Evolutionary conservation across 2,797 vertebrate species (phyloP).

Genomic region (Phyllotis vaccarum): DNA sequence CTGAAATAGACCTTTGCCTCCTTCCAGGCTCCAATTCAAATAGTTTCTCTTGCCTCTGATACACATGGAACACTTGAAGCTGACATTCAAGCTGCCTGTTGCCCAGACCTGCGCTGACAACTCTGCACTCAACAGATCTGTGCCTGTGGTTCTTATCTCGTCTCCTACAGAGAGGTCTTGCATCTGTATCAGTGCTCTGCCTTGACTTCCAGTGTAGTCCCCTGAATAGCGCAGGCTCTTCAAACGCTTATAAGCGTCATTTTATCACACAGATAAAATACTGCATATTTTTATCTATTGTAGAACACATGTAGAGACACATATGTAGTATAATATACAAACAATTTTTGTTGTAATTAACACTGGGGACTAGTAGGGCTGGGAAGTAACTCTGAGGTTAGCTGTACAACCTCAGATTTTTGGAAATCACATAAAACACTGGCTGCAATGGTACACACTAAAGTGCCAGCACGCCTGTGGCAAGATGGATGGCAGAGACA

Average conservation of each 20-base stretch:
- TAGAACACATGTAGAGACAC: not conserved
- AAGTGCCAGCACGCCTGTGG: not conserved
- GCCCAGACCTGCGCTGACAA: not conserved
- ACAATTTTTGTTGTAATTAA: not conserved
- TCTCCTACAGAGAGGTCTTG: not conserved
- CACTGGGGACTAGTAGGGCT: not conserved
- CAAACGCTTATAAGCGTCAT: not conserved
- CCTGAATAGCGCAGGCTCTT: not conserved
- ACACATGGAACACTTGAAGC: not conserved
- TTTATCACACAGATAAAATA: not conserved
- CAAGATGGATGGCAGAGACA: not conserved
- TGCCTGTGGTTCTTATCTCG: not conserved
- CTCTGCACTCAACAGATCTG: not conserved
- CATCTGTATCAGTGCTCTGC: not conserved
- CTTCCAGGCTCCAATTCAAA: not conserved
- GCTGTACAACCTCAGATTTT: not conserved
- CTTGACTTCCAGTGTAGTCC: not conserved
- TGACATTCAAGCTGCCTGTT: not conserved
- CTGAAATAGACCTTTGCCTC: not conserved
- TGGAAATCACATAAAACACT: too few relatives aligned
- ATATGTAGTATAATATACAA: not conserved
- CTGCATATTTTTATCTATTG: too few relatives aligned
- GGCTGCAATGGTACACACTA: not conserved
- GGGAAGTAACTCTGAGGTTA: not conserved
- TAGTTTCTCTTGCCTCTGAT: not conserved